Base-by-base conservation (phyloP, 92 coral and sea anemone species). In the Zoanthus sociatus region DNA sequence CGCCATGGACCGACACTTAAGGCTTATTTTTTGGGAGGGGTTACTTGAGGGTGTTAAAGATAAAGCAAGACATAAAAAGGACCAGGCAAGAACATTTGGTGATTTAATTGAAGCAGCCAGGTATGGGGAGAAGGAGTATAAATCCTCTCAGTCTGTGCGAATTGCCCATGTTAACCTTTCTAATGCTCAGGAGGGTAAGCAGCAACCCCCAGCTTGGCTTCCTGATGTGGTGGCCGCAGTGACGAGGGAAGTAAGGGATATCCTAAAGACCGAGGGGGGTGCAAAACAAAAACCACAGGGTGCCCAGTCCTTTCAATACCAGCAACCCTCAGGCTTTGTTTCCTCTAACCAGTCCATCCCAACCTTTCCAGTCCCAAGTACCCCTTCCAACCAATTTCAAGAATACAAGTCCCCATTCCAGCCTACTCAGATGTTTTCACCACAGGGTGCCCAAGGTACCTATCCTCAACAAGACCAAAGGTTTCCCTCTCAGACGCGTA, bases 21-120 rank as follows among this genome's bases (percentile, higher is more conserved):
- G 90, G 72, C 42, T 92, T 18, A 10, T 89, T 7, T 92, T 92
- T 67, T 92, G 94, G 92, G 92, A 89, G 67, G 94, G 94, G 8
- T 37, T 92, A 17, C 45, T 42, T 63, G 74, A 83, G 18, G 13
- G 71, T 9, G 56, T 92, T 13, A 86, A 92, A 67, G 92, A 89
- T 33, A 89, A 92, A 75, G 88, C 90, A 26, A 73, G 92, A 15
- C 91, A 89, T 68, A 86, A 83, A 46, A 92, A 92, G 51, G 92
- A 89, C 50, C 26, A 31, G 13, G 88, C 86, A 77, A 89, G 79
- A 70, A 48, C 92, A 1, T 92, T 92, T 60, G 71, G 78, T 5
- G 86, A 81, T 8, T 51, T 89, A 16, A 92, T 92, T 37, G 67
- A 74, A 18, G 89, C 94, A 63, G 91, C 91, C 3, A 21, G 94